Evolutionary conservation across 2,113 vertebrate genomes (phyloP).

Genomic region (Naja naja): DNA sequence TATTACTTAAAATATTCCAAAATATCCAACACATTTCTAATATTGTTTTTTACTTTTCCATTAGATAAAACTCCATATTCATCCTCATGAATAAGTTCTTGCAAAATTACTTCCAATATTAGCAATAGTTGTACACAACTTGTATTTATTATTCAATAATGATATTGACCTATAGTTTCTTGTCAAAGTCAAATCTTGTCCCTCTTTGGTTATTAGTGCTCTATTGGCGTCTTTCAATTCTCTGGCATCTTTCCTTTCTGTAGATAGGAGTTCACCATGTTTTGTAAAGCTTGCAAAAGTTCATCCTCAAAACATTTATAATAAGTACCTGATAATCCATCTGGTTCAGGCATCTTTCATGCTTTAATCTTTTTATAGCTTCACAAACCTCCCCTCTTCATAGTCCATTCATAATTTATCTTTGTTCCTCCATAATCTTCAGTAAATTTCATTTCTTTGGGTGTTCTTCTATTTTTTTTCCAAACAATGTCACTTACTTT

Average conservation of each 20-base stretch:
- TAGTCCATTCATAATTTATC: too few relatives aligned
- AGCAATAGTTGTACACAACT: neutral
- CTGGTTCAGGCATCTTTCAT: neutral
- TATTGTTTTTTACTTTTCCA: neutral
- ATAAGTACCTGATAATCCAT: neutral
- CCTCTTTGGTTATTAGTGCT: neutral
- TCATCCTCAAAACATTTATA: neutral
- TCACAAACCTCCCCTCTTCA: neutral
- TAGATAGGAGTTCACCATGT: neutral
- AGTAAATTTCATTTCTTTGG: too few relatives aligned
- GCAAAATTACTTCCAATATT: neutral
- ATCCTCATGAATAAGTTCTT: neutral
- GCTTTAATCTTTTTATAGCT: neutral
- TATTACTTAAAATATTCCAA: neutral
- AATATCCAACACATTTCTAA: neutral
- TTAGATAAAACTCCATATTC: neutral
- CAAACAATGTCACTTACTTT: neutral
- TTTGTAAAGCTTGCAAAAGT: neutral
- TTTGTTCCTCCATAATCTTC: too few relatives aligned
- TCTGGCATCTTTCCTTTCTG: neutral
- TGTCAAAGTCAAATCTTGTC: neutral
- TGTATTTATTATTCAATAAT: neutral
- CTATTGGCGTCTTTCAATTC: neutral
- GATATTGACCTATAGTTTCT: neutral
- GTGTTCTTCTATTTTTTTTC: too few relatives aligned